phyloP scores from a whole-genome alignment of 2,113 vertebrate species.

The Osmerus mordax region DNA sequence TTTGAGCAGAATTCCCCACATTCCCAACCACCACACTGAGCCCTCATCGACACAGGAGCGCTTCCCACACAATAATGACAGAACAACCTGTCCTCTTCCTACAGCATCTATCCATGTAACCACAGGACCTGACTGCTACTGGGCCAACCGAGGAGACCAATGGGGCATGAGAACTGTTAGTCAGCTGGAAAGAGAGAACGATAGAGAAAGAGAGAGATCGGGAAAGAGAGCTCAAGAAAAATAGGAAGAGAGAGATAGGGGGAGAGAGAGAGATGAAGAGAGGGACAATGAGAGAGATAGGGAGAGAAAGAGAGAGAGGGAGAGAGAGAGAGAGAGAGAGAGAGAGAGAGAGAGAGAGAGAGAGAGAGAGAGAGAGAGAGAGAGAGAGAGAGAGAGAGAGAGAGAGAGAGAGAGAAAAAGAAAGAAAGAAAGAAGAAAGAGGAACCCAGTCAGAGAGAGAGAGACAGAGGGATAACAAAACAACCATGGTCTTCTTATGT shows the following conservation, averaged over 20 bases:
- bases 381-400: too few relatives aligned
- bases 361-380: too few relatives aligned
- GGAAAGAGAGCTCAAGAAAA: constrained; percentile 10
- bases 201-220: constrained; percentile 1
- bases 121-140: constrained; percentile 5
- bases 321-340: constrained; percentile 6
- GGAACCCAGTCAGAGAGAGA: too few relatives aligned
- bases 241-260: constrained; percentile 9
- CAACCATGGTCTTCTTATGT: constrained; percentile 42
- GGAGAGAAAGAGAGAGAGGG: constrained; percentile 9
- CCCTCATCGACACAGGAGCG: background rate
- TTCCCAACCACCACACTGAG: constrained; percentile 18
- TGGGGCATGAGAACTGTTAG: constrained; percentile 41
- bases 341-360: background rate
- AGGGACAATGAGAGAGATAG: constrained; percentile 10
- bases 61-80: too few relatives aligned
- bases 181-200: constrained; percentile 8
- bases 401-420: too few relatives aligned
- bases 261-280: constrained; percentile 11
- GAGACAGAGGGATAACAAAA: constrained; percentile 43
- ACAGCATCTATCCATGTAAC: background rate
- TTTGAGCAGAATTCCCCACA: constrained; percentile 39
- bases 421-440: too few relatives aligned
- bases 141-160: background rate
- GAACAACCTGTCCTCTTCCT: constrained; percentile 1